Evolutionary conservation across 2,888 invertebrate species (phyloP).

Genomic region (Oegoconia quadripuncta): DNA sequence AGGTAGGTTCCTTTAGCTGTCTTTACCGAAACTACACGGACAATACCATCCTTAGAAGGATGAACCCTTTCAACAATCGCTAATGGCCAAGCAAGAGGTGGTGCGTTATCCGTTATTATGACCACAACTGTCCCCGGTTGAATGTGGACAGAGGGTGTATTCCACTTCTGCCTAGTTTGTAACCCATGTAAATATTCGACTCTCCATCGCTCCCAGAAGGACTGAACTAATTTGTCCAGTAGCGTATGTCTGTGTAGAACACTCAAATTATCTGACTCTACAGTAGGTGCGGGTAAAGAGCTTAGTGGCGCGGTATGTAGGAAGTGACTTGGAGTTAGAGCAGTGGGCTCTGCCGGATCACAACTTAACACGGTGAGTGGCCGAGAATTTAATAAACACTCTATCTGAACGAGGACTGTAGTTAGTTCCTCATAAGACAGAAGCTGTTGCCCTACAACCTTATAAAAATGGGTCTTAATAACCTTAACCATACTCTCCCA

Average conservation of each 20-base stretch:
- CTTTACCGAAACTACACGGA: slow-evolving; percentile 6
- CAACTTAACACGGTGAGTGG: slow-evolving; percentile 11
- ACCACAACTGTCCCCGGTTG: slow-evolving; percentile 12
- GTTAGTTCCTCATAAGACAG: slow-evolving; percentile 14
- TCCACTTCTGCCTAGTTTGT: slow-evolving; percentile 14
- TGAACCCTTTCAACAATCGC: slow-evolving; percentile 13
- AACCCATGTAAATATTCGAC: slow-evolving; percentile 13
- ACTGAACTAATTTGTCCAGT: too few relatives aligned
- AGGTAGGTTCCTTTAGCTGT: slow-evolving; percentile 10
- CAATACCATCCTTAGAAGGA: slow-evolving; percentile 8
- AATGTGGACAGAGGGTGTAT: slow-evolving; percentile 6
- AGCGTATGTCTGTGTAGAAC: too few relatives aligned
- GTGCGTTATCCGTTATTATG: slow-evolving; percentile 9
- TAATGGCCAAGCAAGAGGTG: slow-evolving; percentile 13
- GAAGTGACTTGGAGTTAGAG: too few relatives aligned
- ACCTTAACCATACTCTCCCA: slow-evolving; percentile 13
- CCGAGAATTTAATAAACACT: slow-evolving; percentile 14
- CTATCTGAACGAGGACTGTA: slow-evolving; percentile 14
- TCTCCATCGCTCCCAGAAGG: slow-evolving; percentile 16
- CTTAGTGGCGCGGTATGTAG: too few relatives aligned
- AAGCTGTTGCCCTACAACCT: slow-evolving; percentile 14
- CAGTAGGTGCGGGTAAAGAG: too few relatives aligned
- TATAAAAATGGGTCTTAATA: slow-evolving; percentile 13
- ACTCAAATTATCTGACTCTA: too few relatives aligned
- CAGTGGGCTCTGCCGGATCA: too few relatives aligned